Percentiles rank a stretch among this genome's conserved stretches.
phyloP scores from a whole-genome alignment of 1,140 invertebrate species.

The Amyelois transitella region DNA sequence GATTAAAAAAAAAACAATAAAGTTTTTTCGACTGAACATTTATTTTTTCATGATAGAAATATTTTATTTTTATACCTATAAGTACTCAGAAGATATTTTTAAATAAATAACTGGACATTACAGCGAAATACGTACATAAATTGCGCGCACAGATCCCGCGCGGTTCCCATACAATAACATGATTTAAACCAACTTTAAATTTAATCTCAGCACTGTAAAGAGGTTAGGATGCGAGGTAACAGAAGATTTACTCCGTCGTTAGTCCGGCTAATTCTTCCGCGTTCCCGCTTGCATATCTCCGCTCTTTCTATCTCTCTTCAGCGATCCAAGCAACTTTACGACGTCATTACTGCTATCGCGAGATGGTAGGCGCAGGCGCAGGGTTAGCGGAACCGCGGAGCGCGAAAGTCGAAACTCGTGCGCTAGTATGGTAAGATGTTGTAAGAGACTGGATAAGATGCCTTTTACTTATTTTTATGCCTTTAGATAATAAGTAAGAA shows the following conservation, averaged over 20 bases:
- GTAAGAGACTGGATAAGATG: too few species aligned
- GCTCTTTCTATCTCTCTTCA: constrained; percentile 34
- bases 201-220: constrained; percentile 31
- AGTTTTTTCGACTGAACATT: too few species aligned
- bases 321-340: constrained; percentile 43
- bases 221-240: constrained; percentile 18
- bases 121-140: too few species aligned
- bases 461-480: too few species aligned
- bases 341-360: constrained; percentile 59
- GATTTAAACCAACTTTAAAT: constrained; percentile 38
- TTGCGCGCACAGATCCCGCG: neutral
- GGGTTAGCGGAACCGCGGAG: constrained; percentile 7
- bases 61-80: too few species aligned
- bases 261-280: constrained; percentile 60
- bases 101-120: too few species aligned
- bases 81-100: too few species aligned
- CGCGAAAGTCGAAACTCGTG: neutral
- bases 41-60: too few species aligned
- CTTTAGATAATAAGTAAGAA: too few species aligned
- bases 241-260: constrained; percentile 57
- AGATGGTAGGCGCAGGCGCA: constrained; percentile 21
- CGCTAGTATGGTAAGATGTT: neutral
- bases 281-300: constrained; percentile 33
- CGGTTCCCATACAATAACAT: constrained; percentile 19
- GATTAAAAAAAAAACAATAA: too few species aligned